A percentile compares a stretch with the other conserved stretches of the same genome.
Conservation (phyloP, 2,113 vertebrate genomes). For the Gnathonemus longibarbis region DNA sequence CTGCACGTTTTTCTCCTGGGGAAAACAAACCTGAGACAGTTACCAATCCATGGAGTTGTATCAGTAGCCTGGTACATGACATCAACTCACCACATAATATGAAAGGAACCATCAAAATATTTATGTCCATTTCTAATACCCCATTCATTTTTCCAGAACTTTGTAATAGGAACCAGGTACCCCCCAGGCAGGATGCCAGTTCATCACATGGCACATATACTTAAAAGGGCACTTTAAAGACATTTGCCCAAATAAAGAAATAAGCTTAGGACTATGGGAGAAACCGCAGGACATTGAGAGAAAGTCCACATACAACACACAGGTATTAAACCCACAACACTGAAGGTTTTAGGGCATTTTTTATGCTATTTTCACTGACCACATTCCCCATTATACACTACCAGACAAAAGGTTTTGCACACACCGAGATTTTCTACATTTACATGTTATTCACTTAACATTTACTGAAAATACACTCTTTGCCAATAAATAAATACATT, state of each 20-base stretch:
- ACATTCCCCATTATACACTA: constrained; percentile 56
- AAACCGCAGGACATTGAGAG: background rate
- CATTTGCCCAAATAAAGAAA: background rate
- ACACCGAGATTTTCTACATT: constrained; percentile 9
- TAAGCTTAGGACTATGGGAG: background rate
- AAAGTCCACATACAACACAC: background rate
- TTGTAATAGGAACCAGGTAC: background rate
- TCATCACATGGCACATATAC: background rate
- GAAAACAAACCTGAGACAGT: constrained; percentile 12
- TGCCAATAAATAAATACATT: constrained; percentile 40
- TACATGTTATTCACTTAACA: constrained; percentile 67
- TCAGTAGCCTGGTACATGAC: background rate
- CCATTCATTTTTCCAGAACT: background rate
- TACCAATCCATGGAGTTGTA: background rate
- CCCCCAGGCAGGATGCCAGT: background rate
- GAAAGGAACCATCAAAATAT: background rate
- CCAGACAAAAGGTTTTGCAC: constrained; percentile 46
- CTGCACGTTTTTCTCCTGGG: constrained; percentile 69
- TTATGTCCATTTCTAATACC: background rate
- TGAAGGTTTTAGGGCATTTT: background rate
- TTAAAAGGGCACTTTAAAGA: background rate
- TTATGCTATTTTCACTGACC: background rate
- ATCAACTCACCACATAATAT: background rate
- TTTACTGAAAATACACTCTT: no score
- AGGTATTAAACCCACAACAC: background rate